Evolutionary conservation across 2,113 vertebrate genomes (phyloP).

Genomic region (Nyctibius bracteatus): DNA sequence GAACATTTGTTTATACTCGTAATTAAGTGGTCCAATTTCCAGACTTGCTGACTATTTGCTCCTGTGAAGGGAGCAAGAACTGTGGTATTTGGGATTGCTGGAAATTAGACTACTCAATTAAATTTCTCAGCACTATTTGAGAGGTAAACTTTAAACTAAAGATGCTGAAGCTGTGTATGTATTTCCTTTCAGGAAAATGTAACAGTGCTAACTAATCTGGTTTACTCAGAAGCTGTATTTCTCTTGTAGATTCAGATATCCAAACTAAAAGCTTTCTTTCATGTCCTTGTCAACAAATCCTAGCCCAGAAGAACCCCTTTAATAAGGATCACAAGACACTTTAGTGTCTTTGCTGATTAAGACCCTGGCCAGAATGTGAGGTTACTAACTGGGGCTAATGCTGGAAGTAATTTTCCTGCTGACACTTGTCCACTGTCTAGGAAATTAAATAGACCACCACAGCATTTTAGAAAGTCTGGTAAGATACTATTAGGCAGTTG

Average conservation of each 20-base stretch:
- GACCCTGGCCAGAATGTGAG: conserved; percentile 3
- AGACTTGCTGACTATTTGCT: not conserved
- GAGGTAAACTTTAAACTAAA: not conserved
- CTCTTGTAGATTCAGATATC: not conserved
- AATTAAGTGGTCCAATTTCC: not conserved
- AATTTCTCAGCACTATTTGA: not conserved
- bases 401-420: not conserved
- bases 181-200: not conserved
- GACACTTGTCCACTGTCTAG: not conserved
- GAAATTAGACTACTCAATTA: not conserved
- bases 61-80: not conserved
- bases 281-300: not conserved
- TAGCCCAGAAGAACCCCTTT: not conserved
- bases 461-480: not conserved
- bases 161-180: not conserved
- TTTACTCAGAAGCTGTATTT: not conserved
- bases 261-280: not conserved
- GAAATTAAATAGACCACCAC: not conserved
- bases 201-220: not conserved
- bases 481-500: not conserved
- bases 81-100: not conserved
- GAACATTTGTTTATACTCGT: not conserved
- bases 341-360: conserved; percentile 4
- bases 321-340: conserved; percentile 31
- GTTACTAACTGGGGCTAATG: not conserved